Percentiles rank a stretch among this genome's conserved stretches.
These are phyloP conservation scores for Lagopus muta DNA, from an alignment of 2,113 vertebrate genomes.

Conservation along the genomic window DNA sequence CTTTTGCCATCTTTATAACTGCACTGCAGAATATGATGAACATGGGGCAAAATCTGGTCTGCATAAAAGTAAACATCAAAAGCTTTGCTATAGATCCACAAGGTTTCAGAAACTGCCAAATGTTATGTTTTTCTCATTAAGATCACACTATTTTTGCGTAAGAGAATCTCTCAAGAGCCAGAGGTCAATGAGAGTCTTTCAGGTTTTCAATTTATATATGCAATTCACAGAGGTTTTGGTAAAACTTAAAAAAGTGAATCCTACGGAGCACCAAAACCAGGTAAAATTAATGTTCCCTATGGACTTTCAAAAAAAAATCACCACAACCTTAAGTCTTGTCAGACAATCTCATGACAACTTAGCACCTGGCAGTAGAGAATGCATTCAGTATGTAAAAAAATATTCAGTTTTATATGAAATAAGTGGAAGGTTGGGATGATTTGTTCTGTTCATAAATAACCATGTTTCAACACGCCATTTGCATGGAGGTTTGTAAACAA, in stretches of 20 bases:
- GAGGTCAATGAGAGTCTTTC: background rate
- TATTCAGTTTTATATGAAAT: background rate
- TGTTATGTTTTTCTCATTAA: background rate
- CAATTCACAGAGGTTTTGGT: background rate
- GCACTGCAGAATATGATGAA: background rate
- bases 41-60: background rate
- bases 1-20: background rate
- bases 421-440: background rate
- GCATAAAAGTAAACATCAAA: background rate
- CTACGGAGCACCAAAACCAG: background rate
- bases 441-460: constrained; percentile 54
- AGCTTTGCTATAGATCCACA: background rate
- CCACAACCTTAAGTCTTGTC: background rate
- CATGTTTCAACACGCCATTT: constrained; percentile 8
- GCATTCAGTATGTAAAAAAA: background rate
- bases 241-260: background rate
- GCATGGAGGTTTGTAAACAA: constrained; percentile 49
- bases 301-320: constrained; percentile 7
- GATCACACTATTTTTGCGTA: background rate
- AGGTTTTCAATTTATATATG: background rate
- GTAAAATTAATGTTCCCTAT: background rate
- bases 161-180: background rate
- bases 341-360: background rate
- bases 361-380: background rate
- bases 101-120: background rate